phyloP scores from a whole-genome alignment of 2,888 invertebrate genomes.

The Cosmorhoe ocellata region DNA sequence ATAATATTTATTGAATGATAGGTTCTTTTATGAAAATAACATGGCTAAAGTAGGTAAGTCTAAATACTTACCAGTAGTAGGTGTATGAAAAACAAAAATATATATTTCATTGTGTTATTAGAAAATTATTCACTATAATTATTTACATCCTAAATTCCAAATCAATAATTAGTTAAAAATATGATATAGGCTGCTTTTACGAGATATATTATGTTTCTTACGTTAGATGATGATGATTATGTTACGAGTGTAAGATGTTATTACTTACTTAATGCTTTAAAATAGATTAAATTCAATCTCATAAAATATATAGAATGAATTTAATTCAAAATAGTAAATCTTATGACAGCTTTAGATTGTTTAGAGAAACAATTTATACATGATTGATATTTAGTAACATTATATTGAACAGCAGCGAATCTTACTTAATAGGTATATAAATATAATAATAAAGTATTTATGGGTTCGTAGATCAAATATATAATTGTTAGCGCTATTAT shows the following conservation, averaged over 20 bases:
- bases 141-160: slow-evolving; percentile 10
- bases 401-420: slow-evolving; percentile 15
- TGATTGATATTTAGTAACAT: not conserved
- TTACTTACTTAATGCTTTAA: no score
- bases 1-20: slow-evolving; percentile 10
- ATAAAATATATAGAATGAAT: not conserved
- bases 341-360: slow-evolving; percentile 8
- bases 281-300: no score
- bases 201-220: no score
- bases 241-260: no score
- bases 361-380: not conserved
- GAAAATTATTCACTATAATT: slow-evolving; percentile 21
- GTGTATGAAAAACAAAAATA: slow-evolving; percentile 1
- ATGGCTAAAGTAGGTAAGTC: slow-evolving; percentile 1
- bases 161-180: not conserved
- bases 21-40: slow-evolving; percentile 3
- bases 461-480: slow-evolving; percentile 71
- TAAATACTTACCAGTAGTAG: no score
- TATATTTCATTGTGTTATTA: slow-evolving; percentile 15
- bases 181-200: no score
- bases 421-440: slow-evolving; percentile 4
- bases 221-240: no score
- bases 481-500: slow-evolving; percentile 51
- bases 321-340: slow-evolving; percentile 2
- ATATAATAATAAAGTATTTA: slow-evolving; percentile 9